Percentiles rank a stretch among this genome's conserved stretches.
Conservation (phyloP, 2,888 invertebrate species). For the Coelinius sp. region DNA sequence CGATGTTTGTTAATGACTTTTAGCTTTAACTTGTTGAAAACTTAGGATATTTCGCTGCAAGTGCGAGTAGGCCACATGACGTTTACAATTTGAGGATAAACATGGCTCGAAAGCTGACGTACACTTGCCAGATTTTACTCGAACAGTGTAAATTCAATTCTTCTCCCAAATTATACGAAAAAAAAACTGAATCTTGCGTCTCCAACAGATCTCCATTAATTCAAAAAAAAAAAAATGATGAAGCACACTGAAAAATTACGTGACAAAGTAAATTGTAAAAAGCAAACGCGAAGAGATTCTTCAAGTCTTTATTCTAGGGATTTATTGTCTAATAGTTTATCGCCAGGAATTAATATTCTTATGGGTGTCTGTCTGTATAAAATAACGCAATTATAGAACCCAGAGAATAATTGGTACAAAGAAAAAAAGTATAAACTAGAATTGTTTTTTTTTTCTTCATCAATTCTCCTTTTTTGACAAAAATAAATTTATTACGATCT, state of each 20-base stretch:
- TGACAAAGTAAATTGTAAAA: slow-evolving; percentile 49
- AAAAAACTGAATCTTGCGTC: slow-evolving; percentile 3
- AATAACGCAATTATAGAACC: slow-evolving; percentile 25
- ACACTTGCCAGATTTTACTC: slow-evolving; percentile 19
- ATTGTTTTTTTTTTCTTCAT: not conserved
- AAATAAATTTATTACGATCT: slow-evolving; percentile 22
- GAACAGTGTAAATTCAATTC: slow-evolving; percentile 5
- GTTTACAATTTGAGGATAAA: slow-evolving; percentile 21
- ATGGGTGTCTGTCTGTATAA: slow-evolving; percentile 24
- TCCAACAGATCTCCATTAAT: slow-evolving; percentile 1
- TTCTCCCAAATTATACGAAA: slow-evolving; percentile 1
- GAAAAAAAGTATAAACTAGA: slow-evolving; percentile 6
- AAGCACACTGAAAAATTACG: not conserved
- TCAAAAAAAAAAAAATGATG: not conserved
- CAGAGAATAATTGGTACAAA: slow-evolving; percentile 23
- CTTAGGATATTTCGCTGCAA: slow-evolving; percentile 61
- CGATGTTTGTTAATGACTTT: slow-evolving; percentile 67
- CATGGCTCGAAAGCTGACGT: slow-evolving; percentile 27
- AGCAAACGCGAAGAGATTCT: slow-evolving; percentile 25
- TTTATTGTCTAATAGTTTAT: slow-evolving; percentile 21
- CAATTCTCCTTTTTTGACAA: slow-evolving; percentile 20
- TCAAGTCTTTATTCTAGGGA: slow-evolving; percentile 20
- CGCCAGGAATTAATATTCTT: slow-evolving; percentile 5
- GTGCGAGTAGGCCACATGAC: slow-evolving; percentile 31
- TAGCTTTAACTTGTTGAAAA: slow-evolving; percentile 68